Conservation (phyloP, 2,888 invertebrate genomes). For the Tinea semifulvella region DNA sequence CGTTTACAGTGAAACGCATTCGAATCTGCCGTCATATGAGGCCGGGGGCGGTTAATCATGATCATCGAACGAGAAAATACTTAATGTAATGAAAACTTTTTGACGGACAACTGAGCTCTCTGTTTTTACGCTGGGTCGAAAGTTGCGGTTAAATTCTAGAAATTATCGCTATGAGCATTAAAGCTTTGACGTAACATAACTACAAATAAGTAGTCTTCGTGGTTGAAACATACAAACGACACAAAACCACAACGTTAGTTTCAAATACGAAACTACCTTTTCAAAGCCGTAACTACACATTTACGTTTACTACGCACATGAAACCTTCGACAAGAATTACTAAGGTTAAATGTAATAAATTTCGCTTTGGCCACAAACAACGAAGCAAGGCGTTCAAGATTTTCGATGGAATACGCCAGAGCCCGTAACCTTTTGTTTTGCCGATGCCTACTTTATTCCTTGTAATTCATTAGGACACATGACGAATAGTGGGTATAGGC, state of each 20-base stretch:
- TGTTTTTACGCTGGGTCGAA: not conserved
- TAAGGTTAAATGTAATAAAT: constrained; percentile 65
- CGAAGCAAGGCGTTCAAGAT: constrained; percentile 46
- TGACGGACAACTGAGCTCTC: not conserved
- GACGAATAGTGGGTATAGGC: constrained; percentile 51
- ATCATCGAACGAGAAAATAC: constrained; percentile 41
- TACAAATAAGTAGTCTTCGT: constrained; percentile 1
- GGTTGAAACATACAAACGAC: constrained; percentile 35
- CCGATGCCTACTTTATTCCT: constrained; percentile 58
- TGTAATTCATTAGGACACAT: constrained; percentile 62
- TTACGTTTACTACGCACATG: constrained; percentile 35
- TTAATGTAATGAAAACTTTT: constrained; percentile 30
- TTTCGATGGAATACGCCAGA: constrained; percentile 34
- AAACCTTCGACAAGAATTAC: constrained; percentile 60
- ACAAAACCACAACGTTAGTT: constrained; percentile 46
- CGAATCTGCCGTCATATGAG: constrained; percentile 26
- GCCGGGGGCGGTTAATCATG: constrained; percentile 37
- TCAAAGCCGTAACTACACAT: constrained; percentile 53
- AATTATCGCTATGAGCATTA: constrained; percentile 1
- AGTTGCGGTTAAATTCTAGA: constrained; percentile 1
- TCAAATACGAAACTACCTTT: constrained; percentile 40
- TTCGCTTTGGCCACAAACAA: constrained; percentile 61
- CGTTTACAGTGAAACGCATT: constrained; percentile 47
- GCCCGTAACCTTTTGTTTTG: constrained; percentile 54
- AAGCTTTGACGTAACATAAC: constrained; percentile 7